These are phyloP conservation scores for Linurgus olivaceus DNA, from an alignment of 2,797 vertebrate genomes.

Conservation along the genomic window DNA sequence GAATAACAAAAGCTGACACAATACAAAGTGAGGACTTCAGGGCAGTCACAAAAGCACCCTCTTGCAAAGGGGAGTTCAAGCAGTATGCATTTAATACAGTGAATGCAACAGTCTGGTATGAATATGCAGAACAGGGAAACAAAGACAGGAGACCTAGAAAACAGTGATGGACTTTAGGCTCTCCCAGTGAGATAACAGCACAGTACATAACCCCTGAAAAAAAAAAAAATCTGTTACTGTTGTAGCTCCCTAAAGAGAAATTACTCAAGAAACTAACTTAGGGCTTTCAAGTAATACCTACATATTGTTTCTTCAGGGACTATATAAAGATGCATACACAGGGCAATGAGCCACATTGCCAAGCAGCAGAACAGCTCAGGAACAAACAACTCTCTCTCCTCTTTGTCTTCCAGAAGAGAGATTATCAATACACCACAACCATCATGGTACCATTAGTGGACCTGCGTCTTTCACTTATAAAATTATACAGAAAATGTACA, in stretches of 20 bases:
- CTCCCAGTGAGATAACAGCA: not conserved
- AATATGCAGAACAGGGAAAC: not conserved
- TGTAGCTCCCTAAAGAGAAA: not conserved
- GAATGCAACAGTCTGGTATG: not conserved
- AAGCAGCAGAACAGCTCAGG: not conserved
- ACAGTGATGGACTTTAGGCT: not conserved
- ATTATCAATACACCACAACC: not conserved
- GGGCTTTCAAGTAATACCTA: not conserved
- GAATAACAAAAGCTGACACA: not conserved
- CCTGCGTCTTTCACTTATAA: not conserved
- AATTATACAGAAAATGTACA: not conserved
- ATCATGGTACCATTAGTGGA: not conserved
- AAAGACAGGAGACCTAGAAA: not conserved
- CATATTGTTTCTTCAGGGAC: not conserved
- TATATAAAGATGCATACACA: not conserved
- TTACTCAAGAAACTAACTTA: not conserved
- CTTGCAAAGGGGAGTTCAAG: not conserved
- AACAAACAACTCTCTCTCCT: not conserved
- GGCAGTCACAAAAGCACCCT: not conserved
- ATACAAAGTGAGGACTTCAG: not conserved
- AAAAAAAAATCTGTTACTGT: not conserved
- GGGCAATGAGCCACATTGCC: fast-evolving
- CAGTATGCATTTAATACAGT: not conserved
- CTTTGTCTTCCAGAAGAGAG: not conserved
- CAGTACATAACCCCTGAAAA: not conserved